phyloP scores from a whole-genome alignment of 2,888 invertebrate genomes.

The Parapristionchus giblindavisi region DNA sequence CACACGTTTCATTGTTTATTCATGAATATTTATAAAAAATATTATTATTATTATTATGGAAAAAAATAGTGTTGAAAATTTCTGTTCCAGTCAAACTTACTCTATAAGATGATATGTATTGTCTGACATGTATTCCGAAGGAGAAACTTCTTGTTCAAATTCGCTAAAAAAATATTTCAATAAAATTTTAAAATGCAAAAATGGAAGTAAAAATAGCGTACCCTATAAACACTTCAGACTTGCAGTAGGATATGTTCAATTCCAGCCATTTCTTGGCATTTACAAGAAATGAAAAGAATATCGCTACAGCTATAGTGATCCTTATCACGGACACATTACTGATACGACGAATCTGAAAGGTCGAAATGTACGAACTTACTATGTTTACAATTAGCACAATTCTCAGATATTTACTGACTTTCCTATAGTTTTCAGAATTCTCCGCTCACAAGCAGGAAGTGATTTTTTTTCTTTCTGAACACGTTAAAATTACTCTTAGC shows the following conservation, averaged over 20 bases:
- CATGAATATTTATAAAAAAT: no score
- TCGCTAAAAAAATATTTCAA: background rate
- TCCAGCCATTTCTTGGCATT: conserved; percentile 63
- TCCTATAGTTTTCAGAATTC: background rate
- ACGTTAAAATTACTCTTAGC: no score
- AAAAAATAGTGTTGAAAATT: no score
- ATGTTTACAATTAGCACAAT: background rate
- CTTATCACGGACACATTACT: background rate
- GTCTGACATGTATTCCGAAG: no score
- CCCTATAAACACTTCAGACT: conserved; percentile 1
- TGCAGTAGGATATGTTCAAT: conserved; percentile 41
- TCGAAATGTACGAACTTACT: background rate
- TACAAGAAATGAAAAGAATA: conserved; percentile 55
- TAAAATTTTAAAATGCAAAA: background rate
- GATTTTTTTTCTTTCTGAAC: no score
- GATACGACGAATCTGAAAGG: background rate
- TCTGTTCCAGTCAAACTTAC: no score
- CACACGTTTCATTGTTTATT: no score
- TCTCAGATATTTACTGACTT: background rate
- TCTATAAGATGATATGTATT: no score
- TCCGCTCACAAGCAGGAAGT: background rate
- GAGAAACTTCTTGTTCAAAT: no score
- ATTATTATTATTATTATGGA: no score
- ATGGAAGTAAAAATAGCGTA: background rate
- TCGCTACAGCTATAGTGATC: background rate